Percentiles rank a stretch among this genome's conserved stretches.
Evolutionary conservation across 1,140 invertebrate species (phyloP).

Genomic region (Nixonia krombeini): DNA sequence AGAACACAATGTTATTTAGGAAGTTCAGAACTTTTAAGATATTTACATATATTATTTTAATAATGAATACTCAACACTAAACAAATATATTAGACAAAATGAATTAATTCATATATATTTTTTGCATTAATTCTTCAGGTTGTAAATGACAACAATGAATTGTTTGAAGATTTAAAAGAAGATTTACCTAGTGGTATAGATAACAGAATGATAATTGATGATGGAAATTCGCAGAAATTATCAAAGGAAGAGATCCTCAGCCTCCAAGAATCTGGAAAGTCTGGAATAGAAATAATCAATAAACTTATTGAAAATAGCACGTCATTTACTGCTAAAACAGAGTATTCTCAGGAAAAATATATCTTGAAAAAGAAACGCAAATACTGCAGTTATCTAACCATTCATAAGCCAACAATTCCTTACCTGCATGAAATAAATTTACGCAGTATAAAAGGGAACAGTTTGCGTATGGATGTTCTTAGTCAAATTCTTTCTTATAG

Average conservation of each 20-base stretch:
- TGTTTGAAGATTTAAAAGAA: slow-evolving; percentile 61
- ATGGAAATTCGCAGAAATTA: slow-evolving; percentile 88
- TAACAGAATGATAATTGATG: slow-evolving; percentile 88
- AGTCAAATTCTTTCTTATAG: slow-evolving; percentile 87
- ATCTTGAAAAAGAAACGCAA: slow-evolving; percentile 94
- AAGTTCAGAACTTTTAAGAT: too few relatives aligned
- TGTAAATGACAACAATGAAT: slow-evolving; percentile 37
- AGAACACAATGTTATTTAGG: too few relatives aligned
- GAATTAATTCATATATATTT: too few relatives aligned
- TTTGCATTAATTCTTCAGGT: too few relatives aligned
- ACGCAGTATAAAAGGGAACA: slow-evolving; percentile 81
- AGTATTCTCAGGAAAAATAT: slow-evolving; percentile 95
- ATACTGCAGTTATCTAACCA: slow-evolving; percentile 85
- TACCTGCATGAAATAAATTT: slow-evolving; percentile 86
- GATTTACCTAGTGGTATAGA: slow-evolving; percentile 76
- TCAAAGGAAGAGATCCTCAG: slow-evolving; percentile 86
- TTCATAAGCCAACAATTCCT: slow-evolving; percentile 82
- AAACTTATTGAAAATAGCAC: slow-evolving; percentile 91
- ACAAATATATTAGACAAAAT: too few relatives aligned
- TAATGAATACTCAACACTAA: too few relatives aligned
- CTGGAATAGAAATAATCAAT: slow-evolving; percentile 87
- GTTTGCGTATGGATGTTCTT: slow-evolving; percentile 87
- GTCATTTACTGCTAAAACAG: slow-evolving; percentile 89
- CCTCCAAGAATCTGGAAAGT: slow-evolving; percentile 81
- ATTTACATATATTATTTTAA: too few relatives aligned